These are phyloP conservation scores for Masticophis lateralis DNA, from an alignment of 2,797 vertebrate genomes.

Conservation along the genomic window DNA sequence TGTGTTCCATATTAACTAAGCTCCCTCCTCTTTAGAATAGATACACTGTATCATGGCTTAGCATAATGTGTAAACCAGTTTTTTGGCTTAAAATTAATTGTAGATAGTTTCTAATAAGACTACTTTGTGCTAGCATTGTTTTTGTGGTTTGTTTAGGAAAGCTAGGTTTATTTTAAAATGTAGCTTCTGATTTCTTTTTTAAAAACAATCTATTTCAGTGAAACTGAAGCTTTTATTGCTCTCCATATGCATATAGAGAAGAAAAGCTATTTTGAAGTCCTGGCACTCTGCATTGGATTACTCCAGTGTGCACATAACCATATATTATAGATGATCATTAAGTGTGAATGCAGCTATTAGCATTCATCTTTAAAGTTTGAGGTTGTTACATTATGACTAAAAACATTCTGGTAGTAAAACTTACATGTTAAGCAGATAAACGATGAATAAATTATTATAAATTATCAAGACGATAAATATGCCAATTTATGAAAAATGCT, in stretches of 20 bases:
- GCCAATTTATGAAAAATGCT: not conserved
- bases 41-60: not conserved
- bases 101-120: not conserved
- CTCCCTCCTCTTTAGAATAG: not conserved
- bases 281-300: not conserved
- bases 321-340: not conserved
- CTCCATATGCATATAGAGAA: not conserved
- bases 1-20: not conserved
- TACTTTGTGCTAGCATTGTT: not conserved
- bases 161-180: not conserved
- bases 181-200: not conserved
- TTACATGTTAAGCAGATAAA: not conserved
- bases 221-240: not conserved
- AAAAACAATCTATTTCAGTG: not conserved
- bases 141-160: not conserved
- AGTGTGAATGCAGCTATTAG: not conserved
- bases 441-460: not conserved
- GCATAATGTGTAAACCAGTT: not conserved
- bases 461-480: not conserved
- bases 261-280: not conserved
- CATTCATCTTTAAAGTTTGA: not conserved
- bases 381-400: not conserved
- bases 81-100: not conserved
- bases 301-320: not conserved
- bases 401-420: not conserved